Evolutionary conservation across 2,888 invertebrate genomes (phyloP), one percentile per base, ranked within the genome.

Genomic region (Cremastobaeus sp.): DNA sequence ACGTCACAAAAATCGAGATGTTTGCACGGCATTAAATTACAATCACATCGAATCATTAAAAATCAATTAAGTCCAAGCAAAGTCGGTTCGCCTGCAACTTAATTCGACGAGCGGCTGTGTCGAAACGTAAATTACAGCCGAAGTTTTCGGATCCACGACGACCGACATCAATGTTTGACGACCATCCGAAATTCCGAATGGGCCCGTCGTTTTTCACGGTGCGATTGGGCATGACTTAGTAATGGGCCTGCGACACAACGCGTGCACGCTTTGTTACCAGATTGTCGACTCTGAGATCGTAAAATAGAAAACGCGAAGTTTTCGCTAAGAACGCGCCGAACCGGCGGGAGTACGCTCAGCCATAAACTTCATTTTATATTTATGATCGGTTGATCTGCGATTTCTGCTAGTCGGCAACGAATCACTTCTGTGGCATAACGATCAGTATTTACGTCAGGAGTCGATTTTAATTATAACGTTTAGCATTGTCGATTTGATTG

Each of bases 281-380:
- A 14, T 28, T 62, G 55, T 55, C 64, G 52, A 45, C 57, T 57
- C 50, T 55, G 43, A 39, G 32, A 64, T 43, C 50, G 52, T 70
- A 48, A 62, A 55, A 15, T 64, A 55, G 50, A 47, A 70, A 41
- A 62, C 25, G 47, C 43, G 43, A 59, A 52, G 39, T 72, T 65
- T 64, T 47, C 43, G 55, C 48, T 55, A 54, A 47, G 25, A 41
- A 50, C 28, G 34, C 39, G 39, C 12, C n/a, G 5, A 9, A 28
- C 54, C 37, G 37, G 55, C 41, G 28, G 37, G 48, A 55, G 60
- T 39, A 45, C 32, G 48, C 15, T 54, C 18, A 25, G 35, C 47
- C 30, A 34, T 71, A 62, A 64, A 72, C 65, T 65, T 71, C 65
- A 20, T 59, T 35, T 15, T 45, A 50, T 52, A 66, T 71, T 71